Evolutionary conservation across 2,797 vertebrate species (phyloP).

Genomic region (Protosalanx chinensis): DNA sequence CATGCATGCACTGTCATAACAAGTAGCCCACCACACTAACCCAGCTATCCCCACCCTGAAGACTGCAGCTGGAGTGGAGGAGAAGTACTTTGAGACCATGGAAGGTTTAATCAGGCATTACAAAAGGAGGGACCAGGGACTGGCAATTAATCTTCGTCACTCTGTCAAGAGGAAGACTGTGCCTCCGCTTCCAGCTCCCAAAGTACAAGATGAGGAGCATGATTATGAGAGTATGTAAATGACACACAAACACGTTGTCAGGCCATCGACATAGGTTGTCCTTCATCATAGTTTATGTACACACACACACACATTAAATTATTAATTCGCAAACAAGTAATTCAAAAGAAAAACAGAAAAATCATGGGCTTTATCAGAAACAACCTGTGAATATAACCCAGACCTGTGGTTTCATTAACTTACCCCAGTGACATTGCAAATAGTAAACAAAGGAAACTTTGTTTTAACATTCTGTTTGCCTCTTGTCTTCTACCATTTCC

Average conservation of each 20-base stretch:
- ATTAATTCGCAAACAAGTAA: background rate
- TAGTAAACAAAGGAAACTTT: no score
- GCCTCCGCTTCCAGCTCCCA: background rate
- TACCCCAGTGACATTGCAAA: background rate
- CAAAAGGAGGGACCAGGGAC: constrained; percentile 62
- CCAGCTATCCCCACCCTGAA: constrained; percentile 24
- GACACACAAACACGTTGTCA: background rate
- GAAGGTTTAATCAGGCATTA: constrained; percentile 62
- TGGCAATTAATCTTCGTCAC: constrained; percentile 53
- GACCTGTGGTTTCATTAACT: background rate
- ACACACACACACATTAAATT: background rate
- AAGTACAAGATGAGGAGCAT: background rate
- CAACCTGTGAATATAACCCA: background rate
- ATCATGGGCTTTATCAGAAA: background rate
- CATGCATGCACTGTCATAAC: background rate
- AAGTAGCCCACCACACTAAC: constrained; percentile 7
- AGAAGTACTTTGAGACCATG: constrained; percentile 56
- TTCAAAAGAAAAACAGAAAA: background rate
- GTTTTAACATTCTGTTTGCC: background rate
- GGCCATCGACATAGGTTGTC: background rate
- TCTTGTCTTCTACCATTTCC: background rate
- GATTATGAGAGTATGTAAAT: constrained; percentile 60
- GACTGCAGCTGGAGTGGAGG: constrained; percentile 37
- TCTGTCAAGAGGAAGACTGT: constrained; percentile 53
- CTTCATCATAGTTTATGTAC: background rate